Evolutionary conservation across 2,113 vertebrate species (phyloP).

Genomic region (Pelvicachromis taeniatus): DNA sequence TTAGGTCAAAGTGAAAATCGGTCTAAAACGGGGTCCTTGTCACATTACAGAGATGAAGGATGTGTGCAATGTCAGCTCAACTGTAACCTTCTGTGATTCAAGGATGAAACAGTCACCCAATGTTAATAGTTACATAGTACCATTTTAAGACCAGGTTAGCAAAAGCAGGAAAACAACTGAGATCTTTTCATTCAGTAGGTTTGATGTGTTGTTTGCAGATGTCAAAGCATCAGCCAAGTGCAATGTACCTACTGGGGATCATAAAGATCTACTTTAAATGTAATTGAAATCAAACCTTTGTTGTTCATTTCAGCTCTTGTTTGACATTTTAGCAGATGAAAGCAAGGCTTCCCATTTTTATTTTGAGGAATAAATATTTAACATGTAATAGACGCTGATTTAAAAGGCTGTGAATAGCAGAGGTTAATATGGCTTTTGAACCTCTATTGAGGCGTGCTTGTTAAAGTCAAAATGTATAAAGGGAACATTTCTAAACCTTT

Average conservation of each 20-base stretch:
- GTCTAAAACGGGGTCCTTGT: neutral
- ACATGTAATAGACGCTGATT: neutral
- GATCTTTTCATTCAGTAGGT: neutral
- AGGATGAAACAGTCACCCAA: neutral
- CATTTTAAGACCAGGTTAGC: neutral
- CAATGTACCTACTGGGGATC: neutral
- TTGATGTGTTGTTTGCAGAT: neutral
- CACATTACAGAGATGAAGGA: neutral
- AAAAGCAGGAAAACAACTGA: neutral
- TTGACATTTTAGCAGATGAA: neutral
- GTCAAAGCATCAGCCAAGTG: neutral
- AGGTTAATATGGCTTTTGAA: neutral
- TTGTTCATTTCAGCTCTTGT: neutral
- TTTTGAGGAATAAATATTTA: neutral
- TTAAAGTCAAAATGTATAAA: neutral
- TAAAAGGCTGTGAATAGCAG: neutral
- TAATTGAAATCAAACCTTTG: neutral
- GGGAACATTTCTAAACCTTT: neutral
- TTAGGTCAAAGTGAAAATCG: neutral
- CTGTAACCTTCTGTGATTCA: neutral
- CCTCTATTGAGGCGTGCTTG: neutral
- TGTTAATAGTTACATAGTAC: neutral
- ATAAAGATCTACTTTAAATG: neutral
- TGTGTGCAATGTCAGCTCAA: neutral
- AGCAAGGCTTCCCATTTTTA: neutral